These are phyloP conservation scores for Oreohelix idahoensis DNA, from an alignment of 1,140 invertebrate species.

Conservation along the genomic window DNA sequence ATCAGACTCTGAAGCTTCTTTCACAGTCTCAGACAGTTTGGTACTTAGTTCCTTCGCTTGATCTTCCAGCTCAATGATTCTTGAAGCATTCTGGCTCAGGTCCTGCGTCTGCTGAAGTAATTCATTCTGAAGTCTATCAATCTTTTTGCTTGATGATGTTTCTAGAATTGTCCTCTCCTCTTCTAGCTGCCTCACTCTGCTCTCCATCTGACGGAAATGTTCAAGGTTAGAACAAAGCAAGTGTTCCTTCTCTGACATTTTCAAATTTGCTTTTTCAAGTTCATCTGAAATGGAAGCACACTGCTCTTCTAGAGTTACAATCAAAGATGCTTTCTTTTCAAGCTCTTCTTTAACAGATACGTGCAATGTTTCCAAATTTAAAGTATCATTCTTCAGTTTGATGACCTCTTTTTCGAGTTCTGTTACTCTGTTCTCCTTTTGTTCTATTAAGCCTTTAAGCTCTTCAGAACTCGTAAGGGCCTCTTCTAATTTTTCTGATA, in stretches of 20 bases:
- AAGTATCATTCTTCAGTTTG: not conserved
- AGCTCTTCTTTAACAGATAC: not conserved
- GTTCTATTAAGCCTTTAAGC: not conserved
- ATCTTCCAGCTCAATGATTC: slow-evolving; percentile 1
- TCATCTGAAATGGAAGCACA: slow-evolving; percentile 3
- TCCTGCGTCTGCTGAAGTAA: not conserved
- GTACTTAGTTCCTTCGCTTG: not conserved
- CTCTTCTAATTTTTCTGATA: not conserved
- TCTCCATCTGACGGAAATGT: not conserved
- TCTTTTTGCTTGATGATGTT: not conserved
- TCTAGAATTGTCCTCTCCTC: not conserved
- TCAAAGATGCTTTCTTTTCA: not conserved
- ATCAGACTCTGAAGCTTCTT: not conserved
- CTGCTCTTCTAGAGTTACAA: not conserved
- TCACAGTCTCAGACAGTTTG: not conserved
- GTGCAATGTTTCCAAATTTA: not conserved
- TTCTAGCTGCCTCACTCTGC: not conserved
- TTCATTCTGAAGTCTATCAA: not conserved
- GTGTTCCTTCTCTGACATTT: not conserved
- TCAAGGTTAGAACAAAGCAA: no score
- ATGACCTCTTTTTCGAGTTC: slow-evolving; percentile 6
- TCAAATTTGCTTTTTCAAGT: not conserved
- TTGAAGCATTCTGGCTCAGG: not conserved
- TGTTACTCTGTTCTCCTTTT: not conserved
- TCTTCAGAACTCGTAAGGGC: no score